These are phyloP conservation scores for Watsonalla cultraria DNA, from an alignment of 2,888 invertebrate genomes.

Conservation along the genomic window DNA sequence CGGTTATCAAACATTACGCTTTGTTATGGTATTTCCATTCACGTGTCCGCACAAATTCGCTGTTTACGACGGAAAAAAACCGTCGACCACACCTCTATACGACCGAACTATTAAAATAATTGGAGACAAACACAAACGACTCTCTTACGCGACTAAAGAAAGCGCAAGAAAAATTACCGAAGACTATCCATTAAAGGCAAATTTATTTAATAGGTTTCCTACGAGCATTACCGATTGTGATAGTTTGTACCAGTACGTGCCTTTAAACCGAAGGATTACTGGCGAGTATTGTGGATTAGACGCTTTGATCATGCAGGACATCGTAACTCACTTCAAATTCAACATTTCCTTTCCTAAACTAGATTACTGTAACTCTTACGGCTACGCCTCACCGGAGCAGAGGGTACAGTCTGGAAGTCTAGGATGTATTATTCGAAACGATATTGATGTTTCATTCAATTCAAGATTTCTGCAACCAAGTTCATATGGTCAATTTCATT, in stretches of 20 bases:
- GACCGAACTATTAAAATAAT: constrained; percentile 37
- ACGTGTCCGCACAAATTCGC: constrained; percentile 31
- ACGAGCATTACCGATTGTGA: constrained; percentile 38
- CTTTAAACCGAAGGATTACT: constrained; percentile 18
- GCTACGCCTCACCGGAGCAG: constrained; percentile 20
- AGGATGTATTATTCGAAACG: constrained; percentile 28
- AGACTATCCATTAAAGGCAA: constrained; percentile 37
- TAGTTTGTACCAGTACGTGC: constrained; percentile 26
- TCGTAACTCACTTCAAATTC: constrained; percentile 34
- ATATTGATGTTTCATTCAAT: constrained; percentile 50
- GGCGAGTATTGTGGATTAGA: constrained; percentile 44
- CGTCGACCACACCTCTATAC: constrained; percentile 19
- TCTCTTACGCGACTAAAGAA: constrained; percentile 1
- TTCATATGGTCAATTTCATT: constrained; percentile 22
- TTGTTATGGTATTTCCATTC: constrained; percentile 33
- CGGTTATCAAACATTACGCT: constrained; percentile 22
- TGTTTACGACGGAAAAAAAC: constrained; percentile 29
- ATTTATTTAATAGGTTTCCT: constrained; percentile 42
- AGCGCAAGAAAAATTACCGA: constrained; percentile 20
- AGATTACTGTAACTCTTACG: constrained; percentile 23
- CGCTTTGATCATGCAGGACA: constrained; percentile 40
- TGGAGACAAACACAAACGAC: constrained; percentile 10
- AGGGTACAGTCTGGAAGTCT: constrained; percentile 30
- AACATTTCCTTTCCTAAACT: constrained; percentile 22
- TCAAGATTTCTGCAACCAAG: constrained; percentile 46